Base-by-base conservation (phyloP, 2,888 invertebrate species). In the Linnaemya tessellans region DNA sequence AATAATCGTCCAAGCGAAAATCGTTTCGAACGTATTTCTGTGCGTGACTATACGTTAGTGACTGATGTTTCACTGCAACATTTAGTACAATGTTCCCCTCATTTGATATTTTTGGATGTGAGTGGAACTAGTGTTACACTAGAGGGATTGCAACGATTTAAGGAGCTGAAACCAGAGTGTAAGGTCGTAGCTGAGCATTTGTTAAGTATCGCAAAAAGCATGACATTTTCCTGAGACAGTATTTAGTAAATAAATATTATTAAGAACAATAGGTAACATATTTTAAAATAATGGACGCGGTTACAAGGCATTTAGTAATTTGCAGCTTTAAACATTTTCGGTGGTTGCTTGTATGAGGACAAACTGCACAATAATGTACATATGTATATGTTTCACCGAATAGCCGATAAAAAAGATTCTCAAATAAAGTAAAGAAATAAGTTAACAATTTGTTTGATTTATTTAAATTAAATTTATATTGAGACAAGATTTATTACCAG, bases 81-180 rank as follows among this genome's bases (percentile, higher is more conserved):
- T 89, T 90, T 96, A 68, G 94, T 94, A 0, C 93, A 93, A 0
- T 94, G 95, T 0, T 95, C 95, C 0, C 95, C 95, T 0, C 90
- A 93, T 77, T 90, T 96, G 15, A 90, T 92, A 9, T 92, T 92
- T 30, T 90, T 97, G 0, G 96, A 97, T 90, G 94, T 97, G 0
- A 94, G 94, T 0, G 94, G 95, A 0, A 96, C 96, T 0, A 93
- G 93, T 1, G 95, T 96, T 0, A 95, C 96, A 0, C 90, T 90
- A 8, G 89, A 92, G 0, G 96, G 95, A 0, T 93, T 96, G 0
- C 93, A 93, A n/a, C 91, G 92, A 0, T 97, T 96, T 86, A 94
- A 93, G 67, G 92, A 91, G 0, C 89, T 93, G 0, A 93, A 95
- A 79, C 95, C 95, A 0, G 94, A 95, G 41, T 95, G 95, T 87